These are phyloP conservation scores for Argynnis bischoffii DNA, from an alignment of 2,888 invertebrate genomes.

Conservation along the genomic window DNA sequence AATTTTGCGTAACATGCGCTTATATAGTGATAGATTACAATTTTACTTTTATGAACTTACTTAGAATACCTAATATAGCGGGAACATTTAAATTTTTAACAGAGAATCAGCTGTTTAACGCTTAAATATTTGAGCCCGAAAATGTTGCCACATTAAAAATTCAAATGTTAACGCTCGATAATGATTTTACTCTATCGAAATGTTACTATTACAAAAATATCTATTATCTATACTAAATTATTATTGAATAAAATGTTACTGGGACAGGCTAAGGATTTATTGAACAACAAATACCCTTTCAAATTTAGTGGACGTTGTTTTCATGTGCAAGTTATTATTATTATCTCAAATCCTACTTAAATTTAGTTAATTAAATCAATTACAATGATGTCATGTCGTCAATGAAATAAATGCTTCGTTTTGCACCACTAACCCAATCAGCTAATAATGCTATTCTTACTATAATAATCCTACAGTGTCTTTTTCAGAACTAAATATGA, in stretches of 20 bases:
- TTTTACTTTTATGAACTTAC: conserved; percentile 62
- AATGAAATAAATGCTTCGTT: conserved; percentile 67
- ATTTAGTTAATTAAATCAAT: conserved; percentile 57
- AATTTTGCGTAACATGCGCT: conserved; percentile 68
- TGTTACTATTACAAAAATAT: conserved; percentile 81
- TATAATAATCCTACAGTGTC: neutral
- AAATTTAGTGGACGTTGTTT: conserved; percentile 61
- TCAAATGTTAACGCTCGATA: conserved; percentile 53
- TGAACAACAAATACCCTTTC: conserved; percentile 77
- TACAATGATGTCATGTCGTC: conserved; percentile 47
- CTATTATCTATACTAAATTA: conserved; percentile 77
- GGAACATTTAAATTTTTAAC: conserved; percentile 49
- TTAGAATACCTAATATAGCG: conserved; percentile 36
- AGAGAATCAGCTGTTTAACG: conserved; percentile 14
- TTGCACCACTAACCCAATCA: conserved; percentile 40
- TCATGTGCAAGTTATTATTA: conserved; percentile 56
- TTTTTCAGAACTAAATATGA: conserved; percentile 3
- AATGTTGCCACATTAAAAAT: conserved; percentile 40
- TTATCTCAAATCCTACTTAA: conserved; percentile 58
- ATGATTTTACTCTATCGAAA: conserved; percentile 69
- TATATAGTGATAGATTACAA: conserved; percentile 65
- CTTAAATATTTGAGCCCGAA: conserved; percentile 25
- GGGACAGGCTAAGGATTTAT: conserved; percentile 79
- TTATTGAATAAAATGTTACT: conserved; percentile 69
- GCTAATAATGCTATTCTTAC: conserved; percentile 26